Conservation (phyloP, 1,140 invertebrate species). For the Riptortus pedestris region DNA sequence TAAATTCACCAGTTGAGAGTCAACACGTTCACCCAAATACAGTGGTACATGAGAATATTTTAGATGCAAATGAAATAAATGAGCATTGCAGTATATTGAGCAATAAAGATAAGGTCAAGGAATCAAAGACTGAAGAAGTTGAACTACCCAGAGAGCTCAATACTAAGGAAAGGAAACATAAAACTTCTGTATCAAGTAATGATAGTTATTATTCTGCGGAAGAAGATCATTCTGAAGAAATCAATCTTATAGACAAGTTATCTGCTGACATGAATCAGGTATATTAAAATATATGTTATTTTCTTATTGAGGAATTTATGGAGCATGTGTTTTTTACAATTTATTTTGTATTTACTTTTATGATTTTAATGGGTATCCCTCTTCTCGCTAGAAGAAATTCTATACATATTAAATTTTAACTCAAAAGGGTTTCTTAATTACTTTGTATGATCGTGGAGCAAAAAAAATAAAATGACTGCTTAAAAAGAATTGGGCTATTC, state of each 20-base stretch:
- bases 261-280: conserved; percentile 5
- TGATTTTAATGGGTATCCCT: too few species aligned
- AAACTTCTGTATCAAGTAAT: conserved; percentile 1
- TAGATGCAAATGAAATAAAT: background rate
- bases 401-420: too few species aligned
- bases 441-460: too few species aligned
- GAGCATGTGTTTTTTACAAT: background rate
- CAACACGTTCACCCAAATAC: background rate
- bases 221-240: conserved; percentile 15
- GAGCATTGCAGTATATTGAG: background rate
- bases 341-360: background rate
- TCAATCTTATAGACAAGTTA: conserved; percentile 25
- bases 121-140: background rate
- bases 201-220: conserved; percentile 13
- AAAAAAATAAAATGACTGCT: too few species aligned
- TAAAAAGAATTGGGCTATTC: too few species aligned
- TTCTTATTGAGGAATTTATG: background rate
- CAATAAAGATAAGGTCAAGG: too few species aligned
- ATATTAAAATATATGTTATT: background rate
- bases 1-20: background rate
- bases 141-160: background rate
- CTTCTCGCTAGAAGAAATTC: too few species aligned
- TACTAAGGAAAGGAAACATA: too few species aligned
- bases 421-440: too few species aligned
- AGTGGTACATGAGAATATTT: background rate